phyloP scores from a whole-genome alignment of 1,140 invertebrate species.

The Grapholita molesta region DNA sequence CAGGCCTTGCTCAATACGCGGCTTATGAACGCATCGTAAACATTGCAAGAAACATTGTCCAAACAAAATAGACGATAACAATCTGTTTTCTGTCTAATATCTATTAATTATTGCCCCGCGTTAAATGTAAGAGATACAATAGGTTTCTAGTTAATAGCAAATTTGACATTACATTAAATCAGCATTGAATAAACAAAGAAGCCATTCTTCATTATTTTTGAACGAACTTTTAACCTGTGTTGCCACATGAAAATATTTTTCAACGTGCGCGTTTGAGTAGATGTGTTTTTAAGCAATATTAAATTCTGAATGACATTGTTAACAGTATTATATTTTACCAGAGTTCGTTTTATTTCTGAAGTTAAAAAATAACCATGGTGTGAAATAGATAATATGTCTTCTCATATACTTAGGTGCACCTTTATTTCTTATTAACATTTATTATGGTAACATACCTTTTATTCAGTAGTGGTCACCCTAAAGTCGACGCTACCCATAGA shows the following conservation, averaged over 20 bases:
- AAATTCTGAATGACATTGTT: no score
- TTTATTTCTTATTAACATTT: no score
- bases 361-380: no score
- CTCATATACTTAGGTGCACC: no score
- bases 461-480: no score
- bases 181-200: constrained; percentile 1
- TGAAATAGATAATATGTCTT: no score
- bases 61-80: neutral
- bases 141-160: neutral
- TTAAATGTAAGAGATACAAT: neutral
- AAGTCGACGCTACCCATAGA: no score
- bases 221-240: neutral
- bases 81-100: neutral
- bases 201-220: neutral
- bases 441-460: no score
- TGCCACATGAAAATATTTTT: neutral
- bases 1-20: constrained; percentile 37
- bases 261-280: neutral
- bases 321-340: no score
- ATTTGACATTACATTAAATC: neutral
- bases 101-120: neutral
- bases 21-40: constrained; percentile 25
- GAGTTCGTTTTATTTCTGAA: no score
- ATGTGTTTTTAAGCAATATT: no score
- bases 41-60: constrained; percentile 19